phyloP scores from a whole-genome alignment of 2,797 vertebrate genomes.

The Notamacropus eugenii region DNA sequence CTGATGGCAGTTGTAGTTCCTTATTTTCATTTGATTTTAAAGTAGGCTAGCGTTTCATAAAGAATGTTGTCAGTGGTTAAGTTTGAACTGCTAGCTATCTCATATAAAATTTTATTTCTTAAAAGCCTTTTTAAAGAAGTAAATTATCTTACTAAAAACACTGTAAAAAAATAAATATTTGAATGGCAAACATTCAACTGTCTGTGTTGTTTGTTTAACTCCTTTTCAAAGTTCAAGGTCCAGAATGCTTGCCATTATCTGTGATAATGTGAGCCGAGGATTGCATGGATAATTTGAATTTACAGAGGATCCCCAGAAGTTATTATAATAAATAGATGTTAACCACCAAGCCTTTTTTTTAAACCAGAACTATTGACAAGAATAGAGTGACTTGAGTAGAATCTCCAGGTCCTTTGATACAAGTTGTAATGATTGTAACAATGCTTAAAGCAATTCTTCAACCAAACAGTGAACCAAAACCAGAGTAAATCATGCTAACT shows the following conservation, averaged over 20 bases:
- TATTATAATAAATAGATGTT: not conserved
- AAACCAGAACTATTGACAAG: not conserved
- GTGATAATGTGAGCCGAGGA: not conserved
- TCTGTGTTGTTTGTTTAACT: not conserved
- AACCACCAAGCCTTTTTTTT: not conserved
- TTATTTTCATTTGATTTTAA: conserved; percentile 62
- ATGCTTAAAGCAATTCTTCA: not conserved
- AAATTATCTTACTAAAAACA: conserved; percentile 71
- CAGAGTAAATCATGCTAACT: not conserved
- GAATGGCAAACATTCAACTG: conserved; percentile 38
- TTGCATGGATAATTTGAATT: not conserved
- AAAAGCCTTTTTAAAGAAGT: conserved; percentile 36
- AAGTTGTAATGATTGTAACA: not conserved
- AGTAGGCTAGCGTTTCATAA: conserved; percentile 62
- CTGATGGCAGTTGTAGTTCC: conserved; percentile 46
- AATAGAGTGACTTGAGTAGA: not conserved
- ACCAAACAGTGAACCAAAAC: not conserved
- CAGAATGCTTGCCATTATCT: not conserved
- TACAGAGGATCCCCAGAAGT: not conserved
- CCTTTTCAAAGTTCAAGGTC: not conserved
- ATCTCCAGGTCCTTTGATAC: not conserved
- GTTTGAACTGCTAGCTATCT: conserved; percentile 69
- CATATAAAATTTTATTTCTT: conserved; percentile 69
- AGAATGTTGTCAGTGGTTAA: conserved; percentile 67
- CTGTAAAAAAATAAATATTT: conserved; percentile 82